Conservation (phyloP, 2,797 vertebrate genomes). For the Takifugu ocellatus region DNA sequence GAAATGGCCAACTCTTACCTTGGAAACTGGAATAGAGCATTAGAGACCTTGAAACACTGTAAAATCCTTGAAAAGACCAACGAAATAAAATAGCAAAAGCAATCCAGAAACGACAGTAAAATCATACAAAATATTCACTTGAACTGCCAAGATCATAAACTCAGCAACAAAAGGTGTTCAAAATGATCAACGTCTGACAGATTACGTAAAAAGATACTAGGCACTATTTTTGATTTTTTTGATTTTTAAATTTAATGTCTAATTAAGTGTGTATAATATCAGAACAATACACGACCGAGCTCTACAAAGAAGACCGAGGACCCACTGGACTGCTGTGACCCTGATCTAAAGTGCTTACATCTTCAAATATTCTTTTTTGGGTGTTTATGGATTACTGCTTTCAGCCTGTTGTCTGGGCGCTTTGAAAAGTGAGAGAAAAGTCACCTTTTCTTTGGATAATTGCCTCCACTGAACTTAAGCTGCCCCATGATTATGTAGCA, state of each 20-base stretch:
- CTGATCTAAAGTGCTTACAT: slow-evolving; percentile 1
- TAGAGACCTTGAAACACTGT: background rate
- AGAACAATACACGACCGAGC: no score
- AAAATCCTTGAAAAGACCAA: background rate
- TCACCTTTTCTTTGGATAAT: slow-evolving; percentile 61
- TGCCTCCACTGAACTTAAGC: slow-evolving; percentile 52
- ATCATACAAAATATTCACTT: background rate
- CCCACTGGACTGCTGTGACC: no score
- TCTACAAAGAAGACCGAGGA: no score
- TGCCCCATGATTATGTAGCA: slow-evolving; percentile 46
- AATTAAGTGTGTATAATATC: no score
- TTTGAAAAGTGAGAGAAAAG: slow-evolving; percentile 39
- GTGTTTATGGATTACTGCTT: slow-evolving; percentile 32
- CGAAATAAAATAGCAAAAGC: background rate
- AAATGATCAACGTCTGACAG: no score
- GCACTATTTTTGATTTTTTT: no score
- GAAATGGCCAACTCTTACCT: background rate
- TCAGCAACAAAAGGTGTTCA: background rate
- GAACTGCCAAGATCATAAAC: background rate
- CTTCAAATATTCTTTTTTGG: slow-evolving; percentile 29
- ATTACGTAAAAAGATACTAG: no score
- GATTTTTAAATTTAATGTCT: no score
- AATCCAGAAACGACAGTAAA: background rate
- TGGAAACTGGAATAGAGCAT: background rate
- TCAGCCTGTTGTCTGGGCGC: slow-evolving; percentile 43